Conservation (phyloP, 2,888 invertebrate genomes). For the Ypsolopha sequella region DNA sequence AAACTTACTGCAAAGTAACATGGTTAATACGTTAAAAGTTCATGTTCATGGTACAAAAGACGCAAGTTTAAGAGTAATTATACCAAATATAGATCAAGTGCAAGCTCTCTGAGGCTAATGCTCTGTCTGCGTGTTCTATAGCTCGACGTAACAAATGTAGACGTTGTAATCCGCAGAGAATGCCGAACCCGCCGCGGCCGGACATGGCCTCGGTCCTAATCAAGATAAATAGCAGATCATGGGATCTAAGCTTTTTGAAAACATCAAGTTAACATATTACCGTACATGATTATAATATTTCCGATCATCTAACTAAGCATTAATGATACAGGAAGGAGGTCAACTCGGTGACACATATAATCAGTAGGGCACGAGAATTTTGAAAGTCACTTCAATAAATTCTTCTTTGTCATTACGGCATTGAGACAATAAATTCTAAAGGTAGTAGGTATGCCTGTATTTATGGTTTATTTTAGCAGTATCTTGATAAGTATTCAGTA, state of each 20-base stretch:
- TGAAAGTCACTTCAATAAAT: background rate
- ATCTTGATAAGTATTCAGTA: background rate
- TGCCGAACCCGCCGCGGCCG: constrained; percentile 22
- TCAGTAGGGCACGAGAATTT: constrained; percentile 18
- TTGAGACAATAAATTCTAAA: background rate
- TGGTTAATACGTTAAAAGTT: constrained; percentile 17
- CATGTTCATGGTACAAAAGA: background rate
- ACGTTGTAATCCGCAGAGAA: constrained; percentile 30
- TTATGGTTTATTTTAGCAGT: too few relatives aligned
- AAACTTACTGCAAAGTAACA: too few relatives aligned
- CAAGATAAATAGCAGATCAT: constrained; percentile 43
- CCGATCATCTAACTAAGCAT: constrained; percentile 13
- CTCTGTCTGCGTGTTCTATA: constrained; percentile 4
- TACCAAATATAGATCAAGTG: constrained; percentile 3
- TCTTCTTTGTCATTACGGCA: background rate
- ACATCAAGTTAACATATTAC: constrained; percentile 1
- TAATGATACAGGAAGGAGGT: constrained; percentile 23
- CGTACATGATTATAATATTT: constrained; percentile 5
- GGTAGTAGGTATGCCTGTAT: background rate
- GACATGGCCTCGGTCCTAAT: constrained; percentile 32
- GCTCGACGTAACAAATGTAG: constrained; percentile 13
- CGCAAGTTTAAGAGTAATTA: background rate
- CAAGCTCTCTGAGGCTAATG: constrained; percentile 6
- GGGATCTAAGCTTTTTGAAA: constrained; percentile 19
- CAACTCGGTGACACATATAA: constrained; percentile 20